phyloP scores from a whole-genome alignment of 92 coral and sea anemone species.

The Palythoa grandiflora region DNA sequence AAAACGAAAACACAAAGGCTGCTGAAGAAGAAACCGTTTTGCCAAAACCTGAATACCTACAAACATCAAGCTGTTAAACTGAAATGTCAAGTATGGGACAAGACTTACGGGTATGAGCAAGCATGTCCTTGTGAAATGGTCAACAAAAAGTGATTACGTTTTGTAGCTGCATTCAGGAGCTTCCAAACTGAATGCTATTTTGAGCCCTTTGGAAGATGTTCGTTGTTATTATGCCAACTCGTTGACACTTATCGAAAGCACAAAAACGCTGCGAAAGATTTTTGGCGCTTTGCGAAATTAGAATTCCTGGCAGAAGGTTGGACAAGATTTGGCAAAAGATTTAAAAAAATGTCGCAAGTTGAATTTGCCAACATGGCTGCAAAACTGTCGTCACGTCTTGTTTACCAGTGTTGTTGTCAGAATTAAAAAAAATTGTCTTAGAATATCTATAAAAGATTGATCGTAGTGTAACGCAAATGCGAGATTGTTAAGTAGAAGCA shows the following conservation, averaged over 20 bases:
- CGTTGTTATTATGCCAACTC: background rate
- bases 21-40: background rate
- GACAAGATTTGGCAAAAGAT: too few species aligned
- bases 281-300: background rate
- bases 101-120: background rate
- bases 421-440: too few species aligned
- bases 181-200: background rate
- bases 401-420: too few species aligned
- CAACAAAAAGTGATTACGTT: background rate
- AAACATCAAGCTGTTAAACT: background rate
- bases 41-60: slow-evolving; percentile 9
- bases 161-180: background rate
- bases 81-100: background rate
- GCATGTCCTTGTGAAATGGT: background rate
- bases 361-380: too few species aligned
- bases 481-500: background rate
- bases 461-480: background rate
- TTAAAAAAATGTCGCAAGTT: too few species aligned
- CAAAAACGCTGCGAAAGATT: background rate
- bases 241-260: background rate
- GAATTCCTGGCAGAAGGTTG: background rate
- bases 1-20: background rate
- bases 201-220: background rate
- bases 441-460: too few species aligned
- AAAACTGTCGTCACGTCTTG: too few species aligned